A percentile compares a stretch with the other conserved stretches of the same genome.
phyloP scores from a whole-genome alignment of 2,113 vertebrate species.

The Antennarius striatus region DNA sequence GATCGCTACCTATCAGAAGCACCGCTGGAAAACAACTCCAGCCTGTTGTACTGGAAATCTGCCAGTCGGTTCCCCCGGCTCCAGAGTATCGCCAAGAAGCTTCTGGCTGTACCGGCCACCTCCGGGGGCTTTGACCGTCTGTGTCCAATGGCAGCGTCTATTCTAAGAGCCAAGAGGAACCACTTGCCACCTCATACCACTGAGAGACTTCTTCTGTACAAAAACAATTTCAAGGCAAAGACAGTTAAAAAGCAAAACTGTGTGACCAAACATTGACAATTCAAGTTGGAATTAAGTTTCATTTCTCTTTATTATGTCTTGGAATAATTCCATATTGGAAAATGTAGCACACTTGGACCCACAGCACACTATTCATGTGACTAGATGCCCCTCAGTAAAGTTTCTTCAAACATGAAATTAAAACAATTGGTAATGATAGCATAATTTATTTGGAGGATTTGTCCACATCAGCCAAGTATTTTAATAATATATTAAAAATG shows the following conservation, averaged over 20 bases:
- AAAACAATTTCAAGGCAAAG: conserved; percentile 64
- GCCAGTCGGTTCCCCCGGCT: conserved; percentile 71
- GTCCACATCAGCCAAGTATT: too few relatives aligned
- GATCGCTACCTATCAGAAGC: conserved; percentile 73
- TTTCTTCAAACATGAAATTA: neutral
- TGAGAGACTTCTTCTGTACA: conserved; percentile 78
- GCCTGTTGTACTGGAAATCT: conserved; percentile 68
- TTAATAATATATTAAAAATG: too few relatives aligned
- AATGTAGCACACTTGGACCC: neutral
- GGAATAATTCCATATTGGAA: too few relatives aligned
- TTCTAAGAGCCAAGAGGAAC: conserved; percentile 75
- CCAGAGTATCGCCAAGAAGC: conserved; percentile 62
- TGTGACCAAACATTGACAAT: conserved; percentile 30
- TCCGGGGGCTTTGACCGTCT: conserved; percentile 78
- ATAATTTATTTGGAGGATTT: too few relatives aligned
- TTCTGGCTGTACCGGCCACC: conserved; percentile 73
- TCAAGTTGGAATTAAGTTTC: neutral
- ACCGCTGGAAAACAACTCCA: conserved; percentile 45
- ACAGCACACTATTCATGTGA: neutral
- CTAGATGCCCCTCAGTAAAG: neutral
- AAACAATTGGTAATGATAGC: conserved; percentile 2
- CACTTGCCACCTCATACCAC: conserved; percentile 74
- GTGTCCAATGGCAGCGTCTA: conserved; percentile 69
- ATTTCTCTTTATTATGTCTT: neutral
- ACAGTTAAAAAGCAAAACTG: conserved; percentile 27